Evolutionary conservation across 2,113 vertebrate genomes (phyloP), one percentile per base, ranked within the genome.

Genomic region (Barbus barbus): DNA sequence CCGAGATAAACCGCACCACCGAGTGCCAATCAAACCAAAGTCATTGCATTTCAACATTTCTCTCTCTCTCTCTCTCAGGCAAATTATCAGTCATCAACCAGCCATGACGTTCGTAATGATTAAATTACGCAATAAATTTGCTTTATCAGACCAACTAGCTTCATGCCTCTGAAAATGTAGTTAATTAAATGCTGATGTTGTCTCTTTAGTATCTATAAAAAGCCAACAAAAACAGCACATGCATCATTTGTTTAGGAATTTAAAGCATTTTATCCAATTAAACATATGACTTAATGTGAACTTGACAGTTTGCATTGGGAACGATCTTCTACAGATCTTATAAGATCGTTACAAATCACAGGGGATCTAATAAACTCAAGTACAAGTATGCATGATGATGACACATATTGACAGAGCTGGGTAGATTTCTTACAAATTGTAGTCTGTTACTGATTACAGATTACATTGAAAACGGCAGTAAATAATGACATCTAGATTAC

Each of bases 241-340:
- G 11, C 61, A 76, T 69, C 36, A 46, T 60, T 61, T 79, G 44
- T 41, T 31, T 31, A 6, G 24, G 14, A 69, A 46, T 87, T 24
- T 56, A 28, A 28, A 77, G 41, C 5, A 65, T 58, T 83, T 48
- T 56, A 65, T 73, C 41, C 65, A 82, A 78, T 84, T 84, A 87
- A 84, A 79, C 48, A 44, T 46, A 79, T 31, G 36, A 48, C 63
- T 82, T 83, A 24, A 84, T 72, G 36, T 24, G 11, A 41, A 63
- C 14, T 0, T 38, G 79, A 71, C 51, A 60, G 33, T n/a, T 63
- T 84, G 31, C 73, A 61, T 24, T 73, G 63, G 48, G 44, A 82
- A 28, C 1, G 24, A 9, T 87, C 58, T 80, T 36, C 61, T 56
- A 48, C 12, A 48, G 46, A 16, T 41, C 41, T 11, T 41, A 41